Base-by-base conservation (phyloP, 2,888 invertebrate species). In the Lampropteryx suffumata region DNA sequence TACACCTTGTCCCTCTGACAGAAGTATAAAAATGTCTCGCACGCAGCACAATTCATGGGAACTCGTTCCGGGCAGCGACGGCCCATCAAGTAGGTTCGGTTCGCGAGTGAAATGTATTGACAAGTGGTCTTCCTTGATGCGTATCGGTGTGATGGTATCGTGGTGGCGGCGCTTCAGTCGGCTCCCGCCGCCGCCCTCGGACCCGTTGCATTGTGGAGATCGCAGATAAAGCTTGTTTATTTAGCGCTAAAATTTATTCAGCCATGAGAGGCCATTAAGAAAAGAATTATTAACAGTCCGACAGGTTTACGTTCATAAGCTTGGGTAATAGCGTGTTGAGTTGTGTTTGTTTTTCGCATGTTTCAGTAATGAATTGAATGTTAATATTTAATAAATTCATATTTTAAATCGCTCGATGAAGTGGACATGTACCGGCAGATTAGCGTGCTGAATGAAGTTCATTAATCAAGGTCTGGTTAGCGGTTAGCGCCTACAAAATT, bases 61-160 rank as follows among this genome's bases (percentile, higher is more conserved):
- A 88, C 88, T 69, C 67, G 88, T 86, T 82, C 78, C 73, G 71
- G 67, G 64, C 73, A 60, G 63, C 63, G 84, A 84, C 83, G 76
- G 79, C 69, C 79, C 84, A 83, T 87, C 86, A 84, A 80, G 81
- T 76, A 72, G 62, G 66, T 62, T 67, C 69, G 72, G 73, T 68
- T 76, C 71, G 79, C 88, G 85, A 83, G 86, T 89, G 88, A 88
- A 84, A 82, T 85, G 88, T 88, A 89, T 88, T 88, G 89, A 90
- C 89, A 87, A 85, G 79, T 87, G 84, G 89, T 87, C 89, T 89
- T 89, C 89, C 89, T 88, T 86, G 89, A 90, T 90, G 80, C 77
- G 69, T 89, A 90, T 89, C 89, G 83, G 84, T 68, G 84, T 87
- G 89, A 88, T 89, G 83, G 80, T 88, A 88, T 88, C 88, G 77